Percentiles rank a stretch among this genome's conserved stretches.
Evolutionary conservation across 2,797 vertebrate species (phyloP).

Genomic region (Graptemys geographica): DNA sequence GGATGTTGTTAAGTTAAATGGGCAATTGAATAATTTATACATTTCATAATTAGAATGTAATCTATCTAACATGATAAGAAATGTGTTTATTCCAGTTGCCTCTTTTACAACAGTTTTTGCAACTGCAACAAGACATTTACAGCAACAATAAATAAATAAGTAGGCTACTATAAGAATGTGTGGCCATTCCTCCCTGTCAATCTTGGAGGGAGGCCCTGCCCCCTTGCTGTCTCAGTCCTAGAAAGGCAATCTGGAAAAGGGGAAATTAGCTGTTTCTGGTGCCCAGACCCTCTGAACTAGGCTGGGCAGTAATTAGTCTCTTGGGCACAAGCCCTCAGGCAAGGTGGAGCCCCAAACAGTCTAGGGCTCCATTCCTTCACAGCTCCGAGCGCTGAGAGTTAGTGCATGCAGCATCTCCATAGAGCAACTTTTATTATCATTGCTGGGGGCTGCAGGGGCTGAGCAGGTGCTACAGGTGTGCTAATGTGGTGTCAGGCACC

Average conservation of each 20-base stretch:
- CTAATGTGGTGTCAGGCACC: background rate
- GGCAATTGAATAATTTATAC: background rate
- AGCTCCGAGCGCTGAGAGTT: background rate
- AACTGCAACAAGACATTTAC: background rate
- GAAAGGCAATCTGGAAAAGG: too few relatives aligned
- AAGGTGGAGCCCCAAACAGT: too few relatives aligned
- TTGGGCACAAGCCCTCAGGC: too few relatives aligned
- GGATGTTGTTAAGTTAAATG: background rate
- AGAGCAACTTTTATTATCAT: background rate
- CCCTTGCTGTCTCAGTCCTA: too few relatives aligned
- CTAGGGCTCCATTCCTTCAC: background rate
- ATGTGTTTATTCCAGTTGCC: background rate
- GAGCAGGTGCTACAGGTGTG: background rate
- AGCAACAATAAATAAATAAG: slow-evolving; percentile 2
- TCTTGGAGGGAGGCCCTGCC: too few relatives aligned
- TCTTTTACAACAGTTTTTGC: background rate
- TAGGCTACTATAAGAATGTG: background rate
- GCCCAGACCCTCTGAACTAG: too few relatives aligned
- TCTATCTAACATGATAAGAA: background rate
- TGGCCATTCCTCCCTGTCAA: too few relatives aligned
- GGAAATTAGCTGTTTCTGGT: too few relatives aligned
- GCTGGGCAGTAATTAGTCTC: too few relatives aligned
- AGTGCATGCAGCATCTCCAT: background rate
- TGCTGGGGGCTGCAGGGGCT: background rate
- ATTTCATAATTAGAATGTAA: background rate